Evolutionary conservation across 2,888 invertebrate genomes (phyloP).

Genomic region (Gortyna flavago): DNA sequence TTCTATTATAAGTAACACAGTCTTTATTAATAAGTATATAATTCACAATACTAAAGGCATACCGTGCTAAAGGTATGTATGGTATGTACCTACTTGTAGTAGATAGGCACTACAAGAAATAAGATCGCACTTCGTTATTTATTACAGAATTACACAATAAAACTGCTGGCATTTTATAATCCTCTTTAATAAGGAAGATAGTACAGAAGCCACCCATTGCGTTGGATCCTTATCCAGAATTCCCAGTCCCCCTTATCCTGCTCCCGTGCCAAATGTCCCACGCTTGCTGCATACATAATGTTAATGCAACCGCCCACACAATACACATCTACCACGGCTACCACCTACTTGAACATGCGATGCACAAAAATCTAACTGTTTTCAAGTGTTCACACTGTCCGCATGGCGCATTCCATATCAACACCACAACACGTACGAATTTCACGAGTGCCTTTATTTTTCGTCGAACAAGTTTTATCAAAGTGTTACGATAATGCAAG

Average conservation of each 20-base stretch:
- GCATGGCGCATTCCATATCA: conserved; percentile 65
- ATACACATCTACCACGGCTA: conserved; percentile 41
- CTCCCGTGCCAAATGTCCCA: conserved; percentile 82
- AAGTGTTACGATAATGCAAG: conserved; percentile 18
- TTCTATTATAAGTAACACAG: neutral
- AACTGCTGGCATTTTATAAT: conserved; percentile 10
- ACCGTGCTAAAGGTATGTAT: neutral
- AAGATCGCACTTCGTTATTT: conserved; percentile 8
- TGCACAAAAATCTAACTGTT: conserved; percentile 80
- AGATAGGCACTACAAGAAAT: neutral
- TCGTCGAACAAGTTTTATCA: conserved; percentile 42
- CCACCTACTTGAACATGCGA: conserved; percentile 76
- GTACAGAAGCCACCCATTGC: conserved; percentile 80
- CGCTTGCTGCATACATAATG: conserved; percentile 81
- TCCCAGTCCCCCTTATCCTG: conserved; percentile 80
- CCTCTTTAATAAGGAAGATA: conserved; percentile 15
- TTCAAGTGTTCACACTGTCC: conserved; percentile 69
- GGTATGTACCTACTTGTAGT: neutral
- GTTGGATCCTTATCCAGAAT: conserved; percentile 81
- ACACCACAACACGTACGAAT: conserved; percentile 30
- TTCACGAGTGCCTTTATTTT: conserved; percentile 53
- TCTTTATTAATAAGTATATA: neutral
- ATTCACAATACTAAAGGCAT: conserved; percentile 10
- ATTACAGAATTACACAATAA: conserved; percentile 3
- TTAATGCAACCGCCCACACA: conserved; percentile 65